Evolutionary conservation across 2,113 vertebrate species (phyloP), one percentile per base, ranked within the genome.

Genomic region (Cariama cristata): DNA sequence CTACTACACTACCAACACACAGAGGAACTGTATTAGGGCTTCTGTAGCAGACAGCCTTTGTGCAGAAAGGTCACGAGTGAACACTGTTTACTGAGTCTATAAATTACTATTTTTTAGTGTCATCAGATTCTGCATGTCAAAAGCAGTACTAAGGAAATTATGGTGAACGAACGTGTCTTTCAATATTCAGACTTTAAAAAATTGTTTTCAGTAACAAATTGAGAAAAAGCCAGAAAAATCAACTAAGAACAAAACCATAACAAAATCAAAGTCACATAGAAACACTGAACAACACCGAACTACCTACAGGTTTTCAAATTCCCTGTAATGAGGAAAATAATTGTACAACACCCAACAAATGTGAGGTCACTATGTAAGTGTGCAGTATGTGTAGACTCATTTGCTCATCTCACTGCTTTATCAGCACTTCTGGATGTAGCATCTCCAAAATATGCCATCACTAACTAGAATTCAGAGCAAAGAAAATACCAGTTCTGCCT

Each of bases 1-100:
- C 96, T 96, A 42, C 81, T 92, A 92, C 79, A 95, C 79, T 91
- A 82, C 59, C 91, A 94, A 58, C 79, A 76, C 94, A 63, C 95
- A 94, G 85, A 88, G 90, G 94, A 87, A 95, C 74, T 85, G 59
- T 88, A 79, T 81, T 89, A 95, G 96, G 94, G 91, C 49, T 76
- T 96, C 84, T 91, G 86, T 60, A 96, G 71, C 86, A 95, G 95
- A 88, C 89, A 95, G 94, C 75, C 94, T 95, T 92, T 93, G 85
- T 67, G 56, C 88, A 92, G 94, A 97, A 95, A 97, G 97, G 77
- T 95, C 97, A 96, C 12, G 4, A 93, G 88, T 59, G 86, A 96
- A 71, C 66, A 79, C 68, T 97, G 92, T 96, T 97, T 97, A 97
- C 94, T 72, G 66, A 94, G 62, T 76, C 90, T 92, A 42, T 89